Evolutionary conservation across 2,888 invertebrate genomes (phyloP), one percentile per base, ranked within the genome.

Genomic region (Drosophila hawaiiensis): DNA sequence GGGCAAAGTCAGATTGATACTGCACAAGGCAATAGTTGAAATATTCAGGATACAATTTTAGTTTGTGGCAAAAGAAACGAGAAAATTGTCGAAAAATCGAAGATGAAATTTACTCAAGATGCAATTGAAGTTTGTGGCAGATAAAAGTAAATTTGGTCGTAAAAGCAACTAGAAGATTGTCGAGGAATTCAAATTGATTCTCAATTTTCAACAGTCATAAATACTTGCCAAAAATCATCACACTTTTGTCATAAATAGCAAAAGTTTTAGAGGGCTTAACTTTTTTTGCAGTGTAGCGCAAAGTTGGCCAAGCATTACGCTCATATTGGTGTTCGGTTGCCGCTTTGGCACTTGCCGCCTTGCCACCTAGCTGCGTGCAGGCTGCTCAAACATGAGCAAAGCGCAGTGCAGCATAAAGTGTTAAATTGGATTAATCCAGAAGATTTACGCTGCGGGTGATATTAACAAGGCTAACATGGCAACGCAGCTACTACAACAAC

Each of bases 371-470:
- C 55, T 37, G 66, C 61, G 35, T 61, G 85, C 80, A 82, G 16
- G 9, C 16, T 47, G 47, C 47, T 47, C 25, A 47, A 47, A 79
- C 84, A 82, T 76, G 83, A 75, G 66, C 72, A 82, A 80, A 82
- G 82, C 80, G 88, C 79, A 87, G 78, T 83, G 82, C 89, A 86
- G 86, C 82, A 88, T 87, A 91, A 91, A 91, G 92, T 92, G 92
- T 92, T 92, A 92, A 92, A 92, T 92, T 92, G 92, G 91, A 92
- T 92, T 92, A 92, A 92, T 91, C 90, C 91, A 87, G 81, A 91
- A 92, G 92, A 92, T 92, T 92, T 91, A 91, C 92, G 91, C 92
- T 91, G 92, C 92, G 92, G 92, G 92, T 91, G 91, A 91, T 91
- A 91, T 84, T 84, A 91, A 84, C 88, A 86, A 81, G 84, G 84